Evolutionary conservation across 2,113 vertebrate species (phyloP), one percentile per base, ranked within the genome.

Genomic region (Embiotoca jacksoni): DNA sequence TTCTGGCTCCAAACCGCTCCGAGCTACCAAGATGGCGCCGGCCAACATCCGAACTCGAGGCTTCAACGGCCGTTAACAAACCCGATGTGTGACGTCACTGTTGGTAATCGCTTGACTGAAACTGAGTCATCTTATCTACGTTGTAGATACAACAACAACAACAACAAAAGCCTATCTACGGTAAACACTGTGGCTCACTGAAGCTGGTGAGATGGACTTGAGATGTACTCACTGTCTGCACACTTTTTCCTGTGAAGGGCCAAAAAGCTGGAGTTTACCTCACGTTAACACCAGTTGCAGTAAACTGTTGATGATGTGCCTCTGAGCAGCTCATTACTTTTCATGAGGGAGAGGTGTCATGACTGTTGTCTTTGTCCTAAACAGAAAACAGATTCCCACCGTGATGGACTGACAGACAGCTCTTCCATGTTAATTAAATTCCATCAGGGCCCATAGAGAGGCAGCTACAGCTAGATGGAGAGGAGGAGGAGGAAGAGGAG

Each of bases 391-490:
- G 52, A 61, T 70, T 77, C 37, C 74, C 67, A 75, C 78, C 30
- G 56, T 47, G 63, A 89, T 46, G 66, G 53, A 46, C 60, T 6
- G 32, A 75, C 81, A 74, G 32, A 75, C 81, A 74, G 55, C 37
- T 55, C 66, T 44, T 76, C 57, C 58, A 49, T 57, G 74, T 70
- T 89, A 81, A 89, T 91, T 86, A 79, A 82, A 89, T 83, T 83
- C 80, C 80, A 83, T 78, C 33, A 14, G 62, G 69, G 46, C 23
- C 23, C 23, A 23, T 23, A 23, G 30, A 32, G 39, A 74, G 53
- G 41, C 23, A 14, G 46, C 3, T 2, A 7, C 41, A n/a, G 46
- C 3, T 2, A 7, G 7, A n/a, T 15, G 49, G 6, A 11, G 31
- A 72, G 2, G 59, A 59, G 53, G 52, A 0, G 16, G 59, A 58